phyloP scores from a whole-genome alignment of 1,140 invertebrate species.

The Gryllus bimaculatus region DNA sequence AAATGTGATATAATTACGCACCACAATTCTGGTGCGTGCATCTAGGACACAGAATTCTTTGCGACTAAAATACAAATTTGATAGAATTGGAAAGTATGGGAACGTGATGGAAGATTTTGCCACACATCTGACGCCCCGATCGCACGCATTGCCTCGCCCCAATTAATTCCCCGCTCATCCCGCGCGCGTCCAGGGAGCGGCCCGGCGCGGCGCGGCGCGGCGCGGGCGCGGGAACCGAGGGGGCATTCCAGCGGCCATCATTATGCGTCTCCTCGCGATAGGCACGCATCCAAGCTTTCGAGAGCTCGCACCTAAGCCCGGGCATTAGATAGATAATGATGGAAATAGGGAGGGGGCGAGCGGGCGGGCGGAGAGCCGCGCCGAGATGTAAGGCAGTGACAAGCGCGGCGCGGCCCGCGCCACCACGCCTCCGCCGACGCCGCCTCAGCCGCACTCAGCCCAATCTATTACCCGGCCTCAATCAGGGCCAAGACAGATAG shows the following conservation, averaged over 20 bases:
- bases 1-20: too few species aligned
- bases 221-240: too few species aligned
- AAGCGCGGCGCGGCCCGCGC: background rate
- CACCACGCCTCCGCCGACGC: too few species aligned
- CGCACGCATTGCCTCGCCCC: background rate
- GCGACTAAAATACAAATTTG: too few species aligned
- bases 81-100: too few species aligned
- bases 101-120: too few species aligned
- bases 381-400: background rate
- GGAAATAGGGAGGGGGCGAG: background rate
- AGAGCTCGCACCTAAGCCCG: background rate
- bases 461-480: background rate
- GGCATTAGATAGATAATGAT: background rate
- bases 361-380: too few species aligned
- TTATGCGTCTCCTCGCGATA: background rate
- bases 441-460: background rate
- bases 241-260: background rate
- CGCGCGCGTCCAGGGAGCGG: background rate
- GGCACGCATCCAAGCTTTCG: background rate
- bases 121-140: too few species aligned
- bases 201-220: too few species aligned
- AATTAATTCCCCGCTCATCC: background rate
- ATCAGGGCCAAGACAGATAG: background rate
- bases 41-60: too few species aligned
- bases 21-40: too few species aligned